These are phyloP conservation scores for Girardinus metallicus DNA, from an alignment of 2,797 vertebrate species.

Conservation along the genomic window DNA sequence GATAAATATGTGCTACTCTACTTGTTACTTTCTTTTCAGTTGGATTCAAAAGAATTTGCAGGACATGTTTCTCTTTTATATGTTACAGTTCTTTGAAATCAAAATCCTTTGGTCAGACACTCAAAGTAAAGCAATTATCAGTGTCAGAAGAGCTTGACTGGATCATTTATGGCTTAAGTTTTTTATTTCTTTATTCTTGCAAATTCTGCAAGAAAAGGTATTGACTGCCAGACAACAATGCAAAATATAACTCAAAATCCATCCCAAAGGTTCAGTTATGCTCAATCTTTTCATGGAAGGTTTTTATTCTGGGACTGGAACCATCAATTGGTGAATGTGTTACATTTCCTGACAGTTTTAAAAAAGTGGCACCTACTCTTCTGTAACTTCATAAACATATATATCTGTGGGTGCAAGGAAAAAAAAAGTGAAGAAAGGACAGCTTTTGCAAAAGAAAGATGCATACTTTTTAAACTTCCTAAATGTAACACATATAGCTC, in stretches of 20 bases:
- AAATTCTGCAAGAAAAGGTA: background rate
- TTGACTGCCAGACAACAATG: background rate
- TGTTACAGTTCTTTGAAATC: background rate
- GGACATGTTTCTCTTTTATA: background rate
- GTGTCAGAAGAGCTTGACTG: background rate
- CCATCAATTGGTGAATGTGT: background rate
- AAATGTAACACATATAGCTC: background rate
- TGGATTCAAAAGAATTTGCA: background rate
- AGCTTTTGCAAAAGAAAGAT: background rate
- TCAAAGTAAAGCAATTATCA: background rate
- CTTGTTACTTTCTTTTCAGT: background rate
- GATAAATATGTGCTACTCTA: background rate
- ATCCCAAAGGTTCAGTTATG: background rate
- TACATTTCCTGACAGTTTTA: background rate
- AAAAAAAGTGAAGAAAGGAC: background rate
- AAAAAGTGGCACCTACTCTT: background rate
- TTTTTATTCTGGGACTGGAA: background rate
- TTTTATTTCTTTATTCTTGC: background rate
- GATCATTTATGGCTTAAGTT: background rate
- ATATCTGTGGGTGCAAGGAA: background rate
- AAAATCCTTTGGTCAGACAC: background rate
- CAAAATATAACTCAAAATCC: background rate
- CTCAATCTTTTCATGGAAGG: background rate
- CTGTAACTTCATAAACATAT: background rate
- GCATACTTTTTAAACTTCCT: background rate